Conservation (phyloP, 23 tunicate species). For the Clavelina lepadiformis region DNA sequence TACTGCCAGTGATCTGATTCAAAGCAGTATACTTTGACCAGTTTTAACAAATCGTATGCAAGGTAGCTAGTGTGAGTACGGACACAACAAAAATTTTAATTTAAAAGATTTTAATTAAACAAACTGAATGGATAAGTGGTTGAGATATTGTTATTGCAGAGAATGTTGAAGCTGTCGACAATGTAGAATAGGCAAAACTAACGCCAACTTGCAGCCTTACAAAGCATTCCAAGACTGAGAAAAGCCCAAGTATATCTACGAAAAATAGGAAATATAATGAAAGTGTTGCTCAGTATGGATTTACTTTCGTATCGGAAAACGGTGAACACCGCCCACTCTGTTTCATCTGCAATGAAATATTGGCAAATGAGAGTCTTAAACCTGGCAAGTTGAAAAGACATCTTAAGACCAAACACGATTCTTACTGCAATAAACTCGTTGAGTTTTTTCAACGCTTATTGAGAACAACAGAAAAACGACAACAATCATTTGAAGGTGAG, state of each 20-base stretch:
- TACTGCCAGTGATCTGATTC: too few relatives aligned
- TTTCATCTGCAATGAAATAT: conserved; percentile 12
- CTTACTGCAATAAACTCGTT: conserved; percentile 35
- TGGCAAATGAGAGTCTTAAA: conserved; percentile 6
- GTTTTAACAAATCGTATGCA: too few relatives aligned
- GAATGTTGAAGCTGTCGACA: background rate
- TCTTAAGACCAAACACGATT: conserved; percentile 45
- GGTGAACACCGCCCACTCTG: conserved; percentile 5
- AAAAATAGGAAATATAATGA: conserved; percentile 4
- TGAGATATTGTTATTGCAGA: too few relatives aligned
- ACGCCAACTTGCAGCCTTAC: conserved; percentile 4
- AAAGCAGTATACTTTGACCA: too few relatives aligned
- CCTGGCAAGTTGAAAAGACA: conserved; percentile 57
- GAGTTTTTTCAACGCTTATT: conserved; percentile 33
- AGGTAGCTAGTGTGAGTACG: too few relatives aligned
- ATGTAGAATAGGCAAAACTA: background rate
- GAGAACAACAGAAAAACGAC: conserved; percentile 31
- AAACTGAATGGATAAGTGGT: too few relatives aligned
- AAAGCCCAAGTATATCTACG: background rate
- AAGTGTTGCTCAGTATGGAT: conserved; percentile 1
- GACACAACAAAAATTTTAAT: too few relatives aligned
- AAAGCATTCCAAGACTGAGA: background rate
- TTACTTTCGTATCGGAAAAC: too few relatives aligned
- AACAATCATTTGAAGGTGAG: conserved; percentile 11
- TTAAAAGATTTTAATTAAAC: too few relatives aligned